Evolutionary conservation across 2,888 invertebrate genomes (phyloP).

Genomic region (Hemistola chrysoprasaria): DNA sequence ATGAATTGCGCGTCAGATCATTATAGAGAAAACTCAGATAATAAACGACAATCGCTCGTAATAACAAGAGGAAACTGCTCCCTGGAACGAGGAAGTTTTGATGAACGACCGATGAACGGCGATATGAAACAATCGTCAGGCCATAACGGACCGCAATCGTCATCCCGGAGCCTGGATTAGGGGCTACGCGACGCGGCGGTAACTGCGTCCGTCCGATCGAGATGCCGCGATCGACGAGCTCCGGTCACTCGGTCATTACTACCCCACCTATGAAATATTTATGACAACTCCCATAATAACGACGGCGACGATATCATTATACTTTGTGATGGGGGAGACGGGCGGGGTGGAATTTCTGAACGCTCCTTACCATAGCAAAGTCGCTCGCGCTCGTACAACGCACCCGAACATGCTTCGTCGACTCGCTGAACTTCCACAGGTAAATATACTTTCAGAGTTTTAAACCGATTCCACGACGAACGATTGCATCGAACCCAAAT

Average conservation of each 20-base stretch:
- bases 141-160: conserved; percentile 18
- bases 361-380: conserved; percentile 80
- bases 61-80: conserved; percentile 3
- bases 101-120: conserved; percentile 28
- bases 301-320: conserved; percentile 82
- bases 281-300: conserved; percentile 81
- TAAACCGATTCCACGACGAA: conserved; percentile 25
- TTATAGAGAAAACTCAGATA: background rate
- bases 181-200: conserved; percentile 9
- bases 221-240: conserved; percentile 45
- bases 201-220: conserved; percentile 19
- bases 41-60: background rate
- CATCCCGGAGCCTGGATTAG: conserved; percentile 15
- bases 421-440: conserved; percentile 53
- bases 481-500: conserved; percentile 28
- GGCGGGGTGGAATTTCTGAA: conserved; percentile 81
- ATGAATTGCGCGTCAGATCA: too few relatives aligned
- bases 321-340: conserved; percentile 83
- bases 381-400: conserved; percentile 62
- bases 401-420: conserved; percentile 39
- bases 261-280: conserved; percentile 81
- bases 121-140: conserved; percentile 26
- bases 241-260: conserved; percentile 80
- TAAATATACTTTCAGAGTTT: conserved; percentile 47
- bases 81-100: conserved; percentile 11